Evolutionary conservation across 2,113 vertebrate genomes (phyloP).

Genomic region (Lasiurus borealis): DNA sequence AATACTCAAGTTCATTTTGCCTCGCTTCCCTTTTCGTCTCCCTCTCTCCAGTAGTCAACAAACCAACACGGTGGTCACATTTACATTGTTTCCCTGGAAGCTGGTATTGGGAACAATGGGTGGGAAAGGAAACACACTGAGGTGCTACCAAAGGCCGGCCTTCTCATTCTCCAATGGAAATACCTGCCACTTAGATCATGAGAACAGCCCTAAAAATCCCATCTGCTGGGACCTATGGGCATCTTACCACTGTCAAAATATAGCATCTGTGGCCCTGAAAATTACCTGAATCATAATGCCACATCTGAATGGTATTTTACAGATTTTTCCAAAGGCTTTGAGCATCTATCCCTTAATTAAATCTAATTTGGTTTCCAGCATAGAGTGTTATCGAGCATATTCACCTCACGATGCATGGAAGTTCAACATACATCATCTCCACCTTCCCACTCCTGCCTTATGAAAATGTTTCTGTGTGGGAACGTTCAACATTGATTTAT

Average conservation of each 20-base stretch:
- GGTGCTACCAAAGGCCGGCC: not conserved
- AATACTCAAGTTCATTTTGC: not conserved
- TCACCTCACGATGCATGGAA: not conserved
- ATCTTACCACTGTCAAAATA: not conserved
- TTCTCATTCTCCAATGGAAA: not conserved
- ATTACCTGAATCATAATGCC: slow-evolving; percentile 43
- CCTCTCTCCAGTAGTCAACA: not conserved
- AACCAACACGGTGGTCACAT: not conserved
- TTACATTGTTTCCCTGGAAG: not conserved
- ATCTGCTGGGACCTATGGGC: not conserved
- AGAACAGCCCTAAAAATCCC: not conserved
- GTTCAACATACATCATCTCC: slow-evolving; percentile 17
- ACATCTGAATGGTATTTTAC: slow-evolving; percentile 35
- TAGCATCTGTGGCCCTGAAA: not conserved
- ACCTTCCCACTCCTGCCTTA: slow-evolving; percentile 36
- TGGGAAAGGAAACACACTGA: not conserved
- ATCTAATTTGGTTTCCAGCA: slow-evolving; percentile 75
- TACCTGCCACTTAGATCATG: not conserved
- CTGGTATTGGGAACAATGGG: not conserved
- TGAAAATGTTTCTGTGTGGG: slow-evolving; percentile 77
- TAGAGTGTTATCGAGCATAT: slow-evolving; percentile 47
- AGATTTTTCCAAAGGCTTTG: slow-evolving; percentile 69
- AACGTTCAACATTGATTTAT: slow-evolving; percentile 85
- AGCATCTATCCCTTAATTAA: slow-evolving; percentile 76
- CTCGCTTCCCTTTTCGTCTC: not conserved